Conservation (phyloP, 2,888 invertebrate species). For the Rhamnusium bicolor region DNA sequence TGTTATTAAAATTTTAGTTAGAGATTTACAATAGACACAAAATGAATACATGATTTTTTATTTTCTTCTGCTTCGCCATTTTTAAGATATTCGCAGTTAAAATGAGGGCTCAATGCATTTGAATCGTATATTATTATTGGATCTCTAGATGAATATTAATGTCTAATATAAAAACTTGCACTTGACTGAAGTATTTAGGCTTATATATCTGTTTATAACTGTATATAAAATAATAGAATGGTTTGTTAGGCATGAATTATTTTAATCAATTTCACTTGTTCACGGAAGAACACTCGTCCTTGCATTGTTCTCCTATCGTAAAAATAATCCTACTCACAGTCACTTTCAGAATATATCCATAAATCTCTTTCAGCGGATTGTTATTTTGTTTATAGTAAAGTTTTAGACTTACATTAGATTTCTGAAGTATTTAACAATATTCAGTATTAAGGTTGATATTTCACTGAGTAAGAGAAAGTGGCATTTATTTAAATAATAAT, state of each 20-base stretch:
- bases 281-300: slow-evolving; percentile 40
- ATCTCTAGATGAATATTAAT: no score
- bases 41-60: no score
- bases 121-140: no score
- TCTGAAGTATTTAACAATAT: no score
- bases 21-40: no score
- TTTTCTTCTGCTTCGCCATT: no score
- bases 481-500: no score
- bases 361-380: slow-evolving; percentile 6
- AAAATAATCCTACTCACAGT: slow-evolving; percentile 8
- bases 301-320: slow-evolving; percentile 34
- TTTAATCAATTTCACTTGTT: slow-evolving; percentile 36
- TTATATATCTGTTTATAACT: background rate
- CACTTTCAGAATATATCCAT: slow-evolving; percentile 6
- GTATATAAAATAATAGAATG: slow-evolving; percentile 25
- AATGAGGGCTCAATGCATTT: no score
- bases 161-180: background rate
- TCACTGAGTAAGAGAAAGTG: no score
- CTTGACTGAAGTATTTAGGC: background rate
- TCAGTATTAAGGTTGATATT: no score
- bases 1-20: no score
- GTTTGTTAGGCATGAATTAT: slow-evolving; percentile 23
- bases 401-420: background rate
- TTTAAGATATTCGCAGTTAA: no score
- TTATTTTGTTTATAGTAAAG: background rate